Base-by-base conservation (phyloP, 2,888 invertebrate genomes). In the Orthosia cruda region DNA sequence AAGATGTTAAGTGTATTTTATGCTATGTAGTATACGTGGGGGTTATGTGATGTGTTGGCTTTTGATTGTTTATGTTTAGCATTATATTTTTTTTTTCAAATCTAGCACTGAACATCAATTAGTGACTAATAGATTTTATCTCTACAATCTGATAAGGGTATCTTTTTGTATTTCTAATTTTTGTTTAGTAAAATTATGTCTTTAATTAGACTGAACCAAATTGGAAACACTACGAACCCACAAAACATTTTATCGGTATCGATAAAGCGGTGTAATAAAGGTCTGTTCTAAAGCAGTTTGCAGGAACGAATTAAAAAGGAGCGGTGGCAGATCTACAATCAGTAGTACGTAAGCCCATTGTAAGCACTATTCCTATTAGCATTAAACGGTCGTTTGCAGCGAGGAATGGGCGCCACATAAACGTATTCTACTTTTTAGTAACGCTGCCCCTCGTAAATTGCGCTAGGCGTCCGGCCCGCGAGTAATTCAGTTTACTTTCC, bases 381-480 rank as follows among this genome's bases (percentile, higher is more conserved):
- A 26, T 26, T 26, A 26, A 26, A 26, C 26, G 26, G 26, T 26
- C 26, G 26, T 26, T 26, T 26, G 26, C 26, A 26, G 26, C 26
- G 26, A 26, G 26, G 26, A 26, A 79, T 87, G 84, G 80, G 80
- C 84, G 80, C 84, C 83, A 83, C 79, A 86, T 83, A 76, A 85
- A 81, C 26, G 26, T 26, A 26, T 26, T 77, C 77, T 74, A 77
- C 89, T 91, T 93, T 93, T 93, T 92, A 92, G 91, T 91, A 87
- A 87, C 81, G 77, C 88, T 87, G 79, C 84, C 91, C 89, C 87
- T 90, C 92, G 89, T 94, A 93, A 93, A 93, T 93, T 90, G 89
- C 86, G 84, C 87, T 87, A 86, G 89, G 86, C 89, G 89, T 91
- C 91, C 90, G 89, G 88, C 85, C 76, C 71, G 82, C 85, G 86